phyloP scores from a whole-genome alignment of 2,113 vertebrate genomes.

The Probosciger aterrimus region DNA sequence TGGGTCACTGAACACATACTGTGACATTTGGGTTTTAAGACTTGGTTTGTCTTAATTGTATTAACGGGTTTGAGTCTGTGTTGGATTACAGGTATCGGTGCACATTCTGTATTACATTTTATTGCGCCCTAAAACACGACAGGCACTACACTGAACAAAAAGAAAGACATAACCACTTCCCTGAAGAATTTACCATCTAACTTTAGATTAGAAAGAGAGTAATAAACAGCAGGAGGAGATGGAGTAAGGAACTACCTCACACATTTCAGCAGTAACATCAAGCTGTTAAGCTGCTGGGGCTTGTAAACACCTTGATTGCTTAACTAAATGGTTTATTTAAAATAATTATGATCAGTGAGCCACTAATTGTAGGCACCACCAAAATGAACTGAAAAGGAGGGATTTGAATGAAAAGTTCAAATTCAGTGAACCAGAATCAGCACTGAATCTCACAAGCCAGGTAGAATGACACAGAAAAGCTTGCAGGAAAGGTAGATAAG shows the following conservation, averaged over 20 bases:
- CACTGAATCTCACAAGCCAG: background rate
- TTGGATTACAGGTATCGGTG: background rate
- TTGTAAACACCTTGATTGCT: constrained; percentile 44
- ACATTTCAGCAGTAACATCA: constrained; percentile 8
- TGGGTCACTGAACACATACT: background rate
- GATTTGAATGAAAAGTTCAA: constrained; percentile 20
- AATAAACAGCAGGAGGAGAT: constrained; percentile 61
- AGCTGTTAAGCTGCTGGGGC: constrained; percentile 48
- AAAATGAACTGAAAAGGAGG: background rate
- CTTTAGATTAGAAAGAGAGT: constrained; percentile 31
- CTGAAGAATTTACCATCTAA: constrained; percentile 25
- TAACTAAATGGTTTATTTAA: constrained; percentile 57
- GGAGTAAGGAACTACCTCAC: constrained; percentile 22
- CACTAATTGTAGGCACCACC: background rate
- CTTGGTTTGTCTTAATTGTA: background rate
- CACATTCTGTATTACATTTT: background rate
- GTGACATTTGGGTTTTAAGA: background rate
- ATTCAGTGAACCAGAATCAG: constrained; percentile 25
- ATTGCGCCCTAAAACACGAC: background rate
- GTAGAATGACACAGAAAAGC: background rate
- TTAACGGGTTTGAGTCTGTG: background rate
- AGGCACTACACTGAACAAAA: background rate
- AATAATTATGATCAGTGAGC: constrained; percentile 54
- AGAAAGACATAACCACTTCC: background rate
- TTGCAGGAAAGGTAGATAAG: background rate